Conservation (phyloP, 2,797 vertebrate genomes). For the Ptychobarbus kaznakovi region DNA sequence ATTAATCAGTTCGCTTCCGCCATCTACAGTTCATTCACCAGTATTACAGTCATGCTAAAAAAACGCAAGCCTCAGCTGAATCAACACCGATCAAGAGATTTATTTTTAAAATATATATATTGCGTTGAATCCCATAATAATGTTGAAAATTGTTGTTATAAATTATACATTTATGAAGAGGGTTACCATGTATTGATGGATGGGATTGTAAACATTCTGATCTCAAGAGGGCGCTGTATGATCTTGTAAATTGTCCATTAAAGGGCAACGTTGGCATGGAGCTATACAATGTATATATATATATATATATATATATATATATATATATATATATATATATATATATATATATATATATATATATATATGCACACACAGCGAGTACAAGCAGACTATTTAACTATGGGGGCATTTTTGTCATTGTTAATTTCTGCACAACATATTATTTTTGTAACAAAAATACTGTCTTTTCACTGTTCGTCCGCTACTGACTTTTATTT, state of each 20-base stretch:
- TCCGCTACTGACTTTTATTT: slow-evolving; percentile 49
- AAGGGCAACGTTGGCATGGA: background rate
- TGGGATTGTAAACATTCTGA: background rate
- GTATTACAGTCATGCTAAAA: background rate
- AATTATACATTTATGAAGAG: background rate
- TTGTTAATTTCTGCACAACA: background rate
- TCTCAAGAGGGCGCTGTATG: slow-evolving; percentile 24
- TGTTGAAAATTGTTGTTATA: background rate
- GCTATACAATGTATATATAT: background rate
- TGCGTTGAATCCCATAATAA: background rate
- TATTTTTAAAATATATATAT: background rate
- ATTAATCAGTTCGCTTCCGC: background rate
- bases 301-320: too few species aligned
- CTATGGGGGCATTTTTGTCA: background rate
- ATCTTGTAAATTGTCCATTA: background rate
- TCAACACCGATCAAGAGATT: too few species aligned
- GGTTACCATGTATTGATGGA: background rate
- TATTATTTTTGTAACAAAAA: too few species aligned
- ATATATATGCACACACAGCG: too few species aligned
- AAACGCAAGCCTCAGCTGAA: background rate
- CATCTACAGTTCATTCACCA: slow-evolving; percentile 46
- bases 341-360: too few species aligned
- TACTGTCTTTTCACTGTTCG: background rate
- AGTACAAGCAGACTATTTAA: background rate
- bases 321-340: background rate